Evolutionary conservation across 2,113 vertebrate species (phyloP), one percentile per base, ranked within the genome.

Genomic region (Embiotoca jacksoni): DNA sequence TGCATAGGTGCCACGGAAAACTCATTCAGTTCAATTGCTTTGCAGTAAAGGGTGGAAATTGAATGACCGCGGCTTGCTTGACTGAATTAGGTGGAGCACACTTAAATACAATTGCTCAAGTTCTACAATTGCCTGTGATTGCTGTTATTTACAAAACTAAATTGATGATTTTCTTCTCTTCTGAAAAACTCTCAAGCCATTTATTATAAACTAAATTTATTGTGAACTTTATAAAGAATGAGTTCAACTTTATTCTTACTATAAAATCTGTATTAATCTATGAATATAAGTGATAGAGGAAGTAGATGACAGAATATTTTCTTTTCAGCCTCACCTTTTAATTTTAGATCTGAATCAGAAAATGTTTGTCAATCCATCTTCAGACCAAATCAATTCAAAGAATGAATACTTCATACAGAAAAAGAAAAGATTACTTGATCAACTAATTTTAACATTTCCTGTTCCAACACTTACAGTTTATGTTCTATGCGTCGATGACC

Each of bases 1-100:
- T 75, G 79, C 65, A 92, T 84, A 87, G 93, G 89, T 63, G 65
- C 83, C 62, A 69, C 39, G 77, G 72, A 90, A 82, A 89, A 90
- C 57, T 83, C 68, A 71, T 83, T 92, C 85, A 10, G 54, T 84
- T 79, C 49, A 71, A 73, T 74, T 87, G 75, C 71, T 77, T 53
- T 41, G 65, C 6, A 82, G 55, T 64, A 82, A 65, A 66, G 36
- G 31, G 72, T 50, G 63, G 72, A 84, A 84, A 88, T 39, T 55
- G 30, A 82, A 82, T 60, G 50, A 67, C 54, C 46, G 2, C 14
- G 33, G 75, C 58, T 66, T 68, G 44, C 14, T 75, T 72, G 53
- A 78, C 44, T 41, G 62, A 82, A 66, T 80, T 52, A 80, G 47
- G 52, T 8, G 79, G 67, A 57, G 64, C 73, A 73, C 72, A 60